Percentiles rank a stretch among this genome's conserved stretches.
These are phyloP conservation scores for Melanaphis sacchari DNA, from an alignment of 1,140 invertebrate species.

Conservation along the genomic window DNA sequence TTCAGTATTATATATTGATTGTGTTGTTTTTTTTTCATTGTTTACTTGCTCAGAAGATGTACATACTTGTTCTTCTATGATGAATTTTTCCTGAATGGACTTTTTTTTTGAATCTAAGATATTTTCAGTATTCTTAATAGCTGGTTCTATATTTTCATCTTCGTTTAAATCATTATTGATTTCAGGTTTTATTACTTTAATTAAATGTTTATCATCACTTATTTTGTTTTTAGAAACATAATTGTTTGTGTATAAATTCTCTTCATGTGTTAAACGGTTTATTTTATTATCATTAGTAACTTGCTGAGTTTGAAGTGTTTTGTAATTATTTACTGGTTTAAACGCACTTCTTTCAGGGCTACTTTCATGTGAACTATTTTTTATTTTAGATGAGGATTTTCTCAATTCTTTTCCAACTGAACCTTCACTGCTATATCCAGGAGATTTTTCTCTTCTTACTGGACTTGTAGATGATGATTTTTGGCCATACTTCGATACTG, in stretches of 20 bases:
- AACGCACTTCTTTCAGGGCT: constrained; percentile 62
- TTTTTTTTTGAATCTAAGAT: constrained; percentile 17
- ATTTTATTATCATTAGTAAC: neutral
- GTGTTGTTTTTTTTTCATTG: neutral
- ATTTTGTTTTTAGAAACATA: neutral
- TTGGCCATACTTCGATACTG: constrained; percentile 32
- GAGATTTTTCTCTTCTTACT: constrained; percentile 60
- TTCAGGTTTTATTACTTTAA: neutral
- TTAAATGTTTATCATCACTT: neutral
- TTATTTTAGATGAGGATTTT: constrained; percentile 32
- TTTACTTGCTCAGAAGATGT: neutral
- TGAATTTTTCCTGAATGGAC: constrained; percentile 38
- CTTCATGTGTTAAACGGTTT: neutral
- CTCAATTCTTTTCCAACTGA: constrained; percentile 62
- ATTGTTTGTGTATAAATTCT: neutral
- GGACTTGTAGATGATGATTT: constrained; percentile 51
- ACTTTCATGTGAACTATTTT: constrained; percentile 59
- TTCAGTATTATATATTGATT: neutral
- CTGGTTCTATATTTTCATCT: neutral
- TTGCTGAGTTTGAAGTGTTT: neutral
- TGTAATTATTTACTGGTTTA: constrained; percentile 61
- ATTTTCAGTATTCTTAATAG: neutral
- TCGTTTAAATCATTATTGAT: neutral
- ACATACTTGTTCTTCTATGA: constrained; percentile 5
- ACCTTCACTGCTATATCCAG: constrained; percentile 63